Evolutionary conservation across 2,113 vertebrate species (phyloP), one percentile per base, ranked within the genome.

Genomic region (Epinephelus fuscoguttatus): DNA sequence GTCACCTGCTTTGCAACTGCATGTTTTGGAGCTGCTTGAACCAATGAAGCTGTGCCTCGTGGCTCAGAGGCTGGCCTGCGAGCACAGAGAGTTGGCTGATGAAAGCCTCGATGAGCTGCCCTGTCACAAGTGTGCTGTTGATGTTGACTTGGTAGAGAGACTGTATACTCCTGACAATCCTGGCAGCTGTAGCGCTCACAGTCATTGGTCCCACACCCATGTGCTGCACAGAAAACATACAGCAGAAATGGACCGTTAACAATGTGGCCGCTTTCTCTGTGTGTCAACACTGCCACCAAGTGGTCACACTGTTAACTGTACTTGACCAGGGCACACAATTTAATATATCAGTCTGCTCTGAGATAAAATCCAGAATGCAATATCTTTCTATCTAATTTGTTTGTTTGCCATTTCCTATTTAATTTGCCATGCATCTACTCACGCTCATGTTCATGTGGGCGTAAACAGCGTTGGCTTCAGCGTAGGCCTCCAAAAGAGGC

Each of bases 211-310:
- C 84, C 78, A 64, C 59, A 30, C 37, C 68, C 69, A 78, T 72
- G 61, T 77, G 64, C 92, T 94, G 88, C 82, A 81, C 45, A 85
- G 33, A 89, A 33, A 87, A 89, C 40, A 90, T 3, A 75, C 10
- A 85, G 42, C 50, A 85, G 50, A 82, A 21, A 75, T 56, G 17
- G 25, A 61, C 21, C 23, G 52, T 61, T n/a, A 87, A 25, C 10
- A 13, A 45, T 7, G 33, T 37, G 18, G 47, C 27, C 27, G 21
- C 19, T 70, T 75, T 68, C 57, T 63, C 18, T 62, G 62, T 84
- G 84, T 75, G 53, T 79, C 80, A 84, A 94, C 88, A 94, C 87
- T 94, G 90, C 91, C 92, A 91, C 75, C 94, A 84, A 91, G 93
- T 94, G 94, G 91, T 69, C 1, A 70, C 61, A 60, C 4, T 49